Evolutionary conservation across 2,797 vertebrate genomes (phyloP).

Genomic region (Aldrovandia affinis): DNA sequence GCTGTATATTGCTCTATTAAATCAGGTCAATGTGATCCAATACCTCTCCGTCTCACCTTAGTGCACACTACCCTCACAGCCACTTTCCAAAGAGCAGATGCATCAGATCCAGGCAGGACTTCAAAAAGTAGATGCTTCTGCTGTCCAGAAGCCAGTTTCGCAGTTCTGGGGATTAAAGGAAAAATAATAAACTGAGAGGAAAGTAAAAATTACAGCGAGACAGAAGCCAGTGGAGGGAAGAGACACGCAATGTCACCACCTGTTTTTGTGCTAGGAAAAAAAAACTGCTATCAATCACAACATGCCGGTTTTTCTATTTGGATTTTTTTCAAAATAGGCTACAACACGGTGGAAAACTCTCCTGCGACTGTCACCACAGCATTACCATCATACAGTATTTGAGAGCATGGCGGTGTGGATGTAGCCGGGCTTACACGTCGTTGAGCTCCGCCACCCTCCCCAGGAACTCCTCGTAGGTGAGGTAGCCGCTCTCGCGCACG

Average conservation of each 20-base stretch:
- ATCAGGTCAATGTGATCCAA: not conserved
- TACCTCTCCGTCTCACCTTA: conserved; percentile 78
- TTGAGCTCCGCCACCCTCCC: conserved; percentile 93
- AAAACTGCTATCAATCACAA: no score
- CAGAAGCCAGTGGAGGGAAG: no score
- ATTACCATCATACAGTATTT: not conserved
- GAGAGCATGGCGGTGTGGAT: not conserved
- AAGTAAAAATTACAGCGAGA: no score
- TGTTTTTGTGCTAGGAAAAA: no score
- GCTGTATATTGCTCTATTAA: not conserved
- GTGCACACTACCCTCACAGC: conserved; percentile 91
- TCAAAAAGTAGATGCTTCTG: conserved; percentile 97
- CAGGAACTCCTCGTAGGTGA: conserved; percentile 96
- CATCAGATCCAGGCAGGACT: conserved; percentile 90
- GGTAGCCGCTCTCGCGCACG: conserved; percentile 90
- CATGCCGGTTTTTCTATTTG: not conserved
- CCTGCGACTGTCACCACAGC: not conserved
- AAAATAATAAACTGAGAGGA: not conserved
- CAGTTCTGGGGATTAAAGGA: conserved; percentile 76
- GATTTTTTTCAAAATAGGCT: not conserved
- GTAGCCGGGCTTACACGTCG: conserved; percentile 84
- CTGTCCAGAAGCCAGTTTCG: conserved; percentile 87
- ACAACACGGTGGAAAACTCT: not conserved
- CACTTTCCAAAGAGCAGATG: conserved; percentile 95
- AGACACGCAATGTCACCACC: no score